These are phyloP conservation scores for Hippocampus zosterae DNA, from an alignment of 2,113 vertebrate genomes.

Conservation along the genomic window DNA sequence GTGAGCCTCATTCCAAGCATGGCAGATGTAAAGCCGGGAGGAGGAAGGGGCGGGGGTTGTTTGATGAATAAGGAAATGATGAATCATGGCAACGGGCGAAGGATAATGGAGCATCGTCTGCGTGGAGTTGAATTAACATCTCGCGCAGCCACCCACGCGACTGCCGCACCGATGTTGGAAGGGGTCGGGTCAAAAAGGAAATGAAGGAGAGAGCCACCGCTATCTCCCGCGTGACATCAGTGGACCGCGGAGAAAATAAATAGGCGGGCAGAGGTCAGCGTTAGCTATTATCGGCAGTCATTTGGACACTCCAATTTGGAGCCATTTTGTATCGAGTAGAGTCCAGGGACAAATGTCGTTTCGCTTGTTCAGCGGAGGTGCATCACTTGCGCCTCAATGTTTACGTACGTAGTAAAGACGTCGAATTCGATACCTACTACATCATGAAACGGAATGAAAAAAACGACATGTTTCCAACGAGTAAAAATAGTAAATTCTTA, in stretches of 20 bases:
- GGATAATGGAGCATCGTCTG: slow-evolving; percentile 63
- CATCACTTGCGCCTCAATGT: not conserved
- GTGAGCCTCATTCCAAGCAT: slow-evolving; percentile 31
- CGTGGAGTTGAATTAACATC: slow-evolving; percentile 60
- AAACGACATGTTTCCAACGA: too few relatives aligned
- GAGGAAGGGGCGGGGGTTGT: slow-evolving; percentile 15
- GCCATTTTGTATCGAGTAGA: not conserved
- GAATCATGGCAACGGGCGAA: slow-evolving; percentile 48
- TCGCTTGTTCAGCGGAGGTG: not conserved
- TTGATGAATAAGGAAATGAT: slow-evolving; percentile 63
- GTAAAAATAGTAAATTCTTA: too few relatives aligned
- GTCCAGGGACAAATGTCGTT: not conserved
- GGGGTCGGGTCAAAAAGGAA: slow-evolving; percentile 50
- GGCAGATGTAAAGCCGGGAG: slow-evolving; percentile 56
- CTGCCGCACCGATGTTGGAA: slow-evolving; percentile 39
- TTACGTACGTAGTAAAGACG: too few relatives aligned
- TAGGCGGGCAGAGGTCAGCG: slow-evolving; percentile 21
- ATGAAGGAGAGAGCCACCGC: slow-evolving; percentile 26
- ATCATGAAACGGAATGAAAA: too few relatives aligned
- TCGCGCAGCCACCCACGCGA: slow-evolving; percentile 61
- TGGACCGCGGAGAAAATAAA: slow-evolving; percentile 17
- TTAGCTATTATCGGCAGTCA: slow-evolving; percentile 44
- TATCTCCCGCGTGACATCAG: slow-evolving; percentile 30
- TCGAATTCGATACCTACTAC: too few relatives aligned
- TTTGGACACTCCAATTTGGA: slow-evolving; percentile 7